phyloP scores from a whole-genome alignment of 2,113 vertebrate genomes.

The Empidonax traillii region DNA sequence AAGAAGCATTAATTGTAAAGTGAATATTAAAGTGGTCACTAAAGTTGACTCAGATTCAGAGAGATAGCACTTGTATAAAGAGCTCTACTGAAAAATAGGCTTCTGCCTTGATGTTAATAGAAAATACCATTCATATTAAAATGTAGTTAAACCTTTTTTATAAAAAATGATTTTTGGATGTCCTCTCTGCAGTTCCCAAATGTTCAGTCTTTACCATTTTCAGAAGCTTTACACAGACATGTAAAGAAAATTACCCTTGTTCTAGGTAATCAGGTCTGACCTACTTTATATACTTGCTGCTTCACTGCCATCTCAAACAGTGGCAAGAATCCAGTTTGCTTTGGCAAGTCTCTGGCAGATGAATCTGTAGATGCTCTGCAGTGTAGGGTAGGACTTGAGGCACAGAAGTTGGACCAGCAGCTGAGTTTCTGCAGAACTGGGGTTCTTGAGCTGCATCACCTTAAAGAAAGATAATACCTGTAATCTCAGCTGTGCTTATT shows the following conservation, averaged over 20 bases:
- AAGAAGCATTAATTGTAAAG: slow-evolving; percentile 72
- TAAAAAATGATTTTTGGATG: background rate
- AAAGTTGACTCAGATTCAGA: slow-evolving; percentile 64
- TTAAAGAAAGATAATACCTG: background rate
- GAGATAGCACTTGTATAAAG: slow-evolving; percentile 33
- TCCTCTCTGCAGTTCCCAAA: background rate
- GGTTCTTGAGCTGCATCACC: background rate
- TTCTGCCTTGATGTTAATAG: slow-evolving; percentile 45
- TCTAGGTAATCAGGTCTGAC: slow-evolving; percentile 25
- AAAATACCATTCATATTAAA: slow-evolving; percentile 48
- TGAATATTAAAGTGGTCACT: slow-evolving; percentile 69
- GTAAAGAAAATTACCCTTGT: slow-evolving; percentile 47
- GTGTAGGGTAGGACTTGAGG: background rate
- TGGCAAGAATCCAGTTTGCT: slow-evolving; percentile 41
- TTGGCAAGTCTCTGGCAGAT: background rate
- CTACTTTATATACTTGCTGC: background rate
- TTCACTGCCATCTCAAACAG: slow-evolving; percentile 15
- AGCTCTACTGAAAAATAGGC: slow-evolving; percentile 16
- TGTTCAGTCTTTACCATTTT: background rate
- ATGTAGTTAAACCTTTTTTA: slow-evolving; percentile 17
- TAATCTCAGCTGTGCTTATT: background rate
- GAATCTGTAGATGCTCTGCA: background rate
- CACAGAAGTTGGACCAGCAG: background rate
- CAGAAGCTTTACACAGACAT: background rate
- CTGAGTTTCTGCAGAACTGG: background rate